phyloP scores from a whole-genome alignment of 2,113 vertebrate species.

The Hipposideros armiger region DNA sequence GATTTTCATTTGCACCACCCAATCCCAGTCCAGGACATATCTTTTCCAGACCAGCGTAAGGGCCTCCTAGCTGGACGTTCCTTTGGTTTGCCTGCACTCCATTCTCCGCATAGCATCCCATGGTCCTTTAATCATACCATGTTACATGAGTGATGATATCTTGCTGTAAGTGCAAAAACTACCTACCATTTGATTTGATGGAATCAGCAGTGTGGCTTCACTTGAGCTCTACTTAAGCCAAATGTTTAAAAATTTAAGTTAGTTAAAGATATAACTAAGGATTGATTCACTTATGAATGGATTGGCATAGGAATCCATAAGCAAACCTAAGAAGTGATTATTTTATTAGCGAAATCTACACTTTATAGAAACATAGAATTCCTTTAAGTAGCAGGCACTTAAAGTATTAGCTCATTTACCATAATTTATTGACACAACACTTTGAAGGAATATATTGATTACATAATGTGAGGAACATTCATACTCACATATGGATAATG shows the following conservation, averaged over 20 bases:
- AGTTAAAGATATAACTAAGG: not conserved
- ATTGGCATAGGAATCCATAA: not conserved
- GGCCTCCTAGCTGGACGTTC: not conserved
- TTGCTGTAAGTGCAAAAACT: not conserved
- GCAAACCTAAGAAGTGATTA: constrained; percentile 8
- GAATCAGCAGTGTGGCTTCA: not conserved
- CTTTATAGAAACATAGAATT: constrained; percentile 4
- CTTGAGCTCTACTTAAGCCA: not conserved
- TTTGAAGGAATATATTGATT: constrained; percentile 27
- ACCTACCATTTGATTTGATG: not conserved
- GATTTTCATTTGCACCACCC: not conserved
- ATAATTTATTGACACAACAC: constrained; percentile 33
- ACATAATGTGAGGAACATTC: not conserved
- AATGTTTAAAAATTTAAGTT: constrained; percentile 38
- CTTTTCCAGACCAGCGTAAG: not conserved
- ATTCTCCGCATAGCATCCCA: not conserved
- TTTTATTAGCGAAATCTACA: constrained; percentile 7
- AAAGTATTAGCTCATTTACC: constrained; percentile 47
- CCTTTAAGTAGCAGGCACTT: constrained; percentile 12
- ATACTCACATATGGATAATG: not conserved
- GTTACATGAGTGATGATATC: not conserved
- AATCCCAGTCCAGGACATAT: not conserved
- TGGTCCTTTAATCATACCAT: not conserved
- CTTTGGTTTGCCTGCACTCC: not conserved
- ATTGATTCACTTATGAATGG: not conserved